phyloP scores from a whole-genome alignment of 2,113 vertebrate species.

The Podocnemis expansa region DNA sequence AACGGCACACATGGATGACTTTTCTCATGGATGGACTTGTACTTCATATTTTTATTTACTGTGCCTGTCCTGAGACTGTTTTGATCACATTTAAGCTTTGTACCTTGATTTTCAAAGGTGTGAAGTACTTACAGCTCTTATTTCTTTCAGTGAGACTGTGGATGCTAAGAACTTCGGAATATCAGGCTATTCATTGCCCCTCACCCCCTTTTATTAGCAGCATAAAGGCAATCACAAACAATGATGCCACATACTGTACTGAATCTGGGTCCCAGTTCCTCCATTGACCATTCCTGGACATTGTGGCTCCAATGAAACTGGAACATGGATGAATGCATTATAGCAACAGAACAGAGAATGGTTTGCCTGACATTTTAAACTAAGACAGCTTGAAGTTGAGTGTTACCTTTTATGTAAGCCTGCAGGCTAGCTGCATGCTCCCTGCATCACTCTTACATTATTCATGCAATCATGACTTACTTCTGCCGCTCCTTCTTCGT shows the following conservation, averaged over 20 bases:
- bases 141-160: background rate
- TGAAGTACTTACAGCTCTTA: background rate
- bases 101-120: background rate
- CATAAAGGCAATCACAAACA: background rate
- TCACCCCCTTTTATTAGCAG: background rate
- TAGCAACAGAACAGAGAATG: background rate
- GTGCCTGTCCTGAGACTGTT: background rate
- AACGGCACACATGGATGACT: background rate
- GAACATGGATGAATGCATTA: background rate
- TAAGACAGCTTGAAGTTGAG: background rate
- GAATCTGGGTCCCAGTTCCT: background rate
- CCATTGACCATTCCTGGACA: background rate
- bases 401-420: background rate
- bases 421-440: background rate
- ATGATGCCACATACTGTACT: background rate
- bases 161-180: background rate
- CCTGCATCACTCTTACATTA: background rate
- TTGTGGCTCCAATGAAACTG: background rate
- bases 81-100: conserved; percentile 12
- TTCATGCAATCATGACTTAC: background rate
- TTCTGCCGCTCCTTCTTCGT: no score
- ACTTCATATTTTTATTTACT: conserved; percentile 32
- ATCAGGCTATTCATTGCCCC: background rate
- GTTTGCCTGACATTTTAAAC: background rate
- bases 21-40: background rate